These are phyloP conservation scores for silkworm (Bombyx mori) DNA, from an alignment of 1,140 invertebrate species.

Conservation along the genomic window ASM3026992v2 NC_085108.1:8044501-8045000, in stretches of 20 bases:
- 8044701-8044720: constrained; percentile 86
- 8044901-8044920: no score
- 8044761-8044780: constrained; percentile 77
- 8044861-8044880: constrained; percentile 22
- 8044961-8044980: no score
- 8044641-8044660: no score
- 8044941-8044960: not conserved
- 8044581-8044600: no score
- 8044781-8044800: constrained; percentile 81
- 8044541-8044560: no score
- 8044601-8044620: no score
- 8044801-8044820: constrained; percentile 85
- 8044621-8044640: no score
- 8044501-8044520: no score
- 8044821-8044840: constrained; percentile 82
- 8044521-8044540: no score
- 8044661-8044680: not conserved
- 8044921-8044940: not conserved
- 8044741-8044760: constrained; percentile 82
- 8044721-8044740: constrained; percentile 88
- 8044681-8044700: constrained; percentile 78
- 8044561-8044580: no score
- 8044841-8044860: constrained; percentile 86
- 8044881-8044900: no score
- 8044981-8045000: no score